Evolutionary conservation across 2,113 vertebrate species (phyloP).

Genomic region (Misgurnus mizolepis): DNA sequence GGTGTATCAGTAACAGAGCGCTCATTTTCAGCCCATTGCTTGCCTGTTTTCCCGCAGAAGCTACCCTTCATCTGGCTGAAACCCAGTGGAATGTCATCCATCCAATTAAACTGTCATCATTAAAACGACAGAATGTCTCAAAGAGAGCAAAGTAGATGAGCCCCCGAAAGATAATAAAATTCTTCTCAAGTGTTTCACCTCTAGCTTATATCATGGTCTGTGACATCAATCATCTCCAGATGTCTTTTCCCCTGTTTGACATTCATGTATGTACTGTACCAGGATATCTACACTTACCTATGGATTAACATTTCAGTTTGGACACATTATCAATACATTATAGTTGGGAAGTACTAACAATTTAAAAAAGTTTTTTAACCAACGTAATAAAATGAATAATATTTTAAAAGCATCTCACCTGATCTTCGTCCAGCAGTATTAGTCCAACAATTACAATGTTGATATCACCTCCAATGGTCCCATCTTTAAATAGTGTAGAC

Average conservation of each 20-base stretch:
- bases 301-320: background rate
- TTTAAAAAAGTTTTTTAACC: no score
- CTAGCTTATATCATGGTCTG: background rate
- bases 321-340: background rate
- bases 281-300: background rate
- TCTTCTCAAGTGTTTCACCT: slow-evolving; percentile 12
- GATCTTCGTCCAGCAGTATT: slow-evolving; percentile 86
- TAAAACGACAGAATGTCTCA: slow-evolving; percentile 56
- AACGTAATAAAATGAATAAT: no score
- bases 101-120: slow-evolving; percentile 76
- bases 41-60: slow-evolving; percentile 17
- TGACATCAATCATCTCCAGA: slow-evolving; percentile 1
- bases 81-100: slow-evolving; percentile 55
- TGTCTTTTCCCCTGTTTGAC: background rate
- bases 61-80: slow-evolving; percentile 45
- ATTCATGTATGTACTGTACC: background rate
- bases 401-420: slow-evolving; percentile 69
- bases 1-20: slow-evolving; percentile 72
- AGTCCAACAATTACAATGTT: slow-evolving; percentile 87
- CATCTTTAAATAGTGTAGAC: slow-evolving; percentile 88
- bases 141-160: slow-evolving; percentile 29
- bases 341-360: background rate
- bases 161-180: slow-evolving; percentile 7
- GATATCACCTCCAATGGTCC: slow-evolving; percentile 88
- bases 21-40: slow-evolving; percentile 34